Evolutionary conservation across 2,113 vertebrate genomes (phyloP), one percentile per base, ranked within the genome.

Genomic region (Carassius carassius): DNA sequence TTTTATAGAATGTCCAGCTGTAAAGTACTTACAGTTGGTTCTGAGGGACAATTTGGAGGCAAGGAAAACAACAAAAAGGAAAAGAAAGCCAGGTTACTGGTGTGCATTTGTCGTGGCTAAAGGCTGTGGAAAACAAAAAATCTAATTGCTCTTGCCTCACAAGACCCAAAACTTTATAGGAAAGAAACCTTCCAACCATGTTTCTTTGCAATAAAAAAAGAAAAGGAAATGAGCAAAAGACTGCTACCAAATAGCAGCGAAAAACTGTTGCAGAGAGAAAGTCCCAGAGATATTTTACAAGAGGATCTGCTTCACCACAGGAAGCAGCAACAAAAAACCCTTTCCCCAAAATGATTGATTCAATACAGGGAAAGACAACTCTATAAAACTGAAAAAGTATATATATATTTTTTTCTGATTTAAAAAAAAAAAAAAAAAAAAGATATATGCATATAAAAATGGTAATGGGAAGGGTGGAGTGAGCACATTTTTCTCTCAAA

Each of bases 1-100:
- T 95, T 93, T 93, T 94, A 93, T 93, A 94, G 94, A 95, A 95
- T 93, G 92, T 93, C 90, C 91, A 93, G 94, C 92, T 92, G 92
- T 94, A 94, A 94, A 94, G 89, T 92, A 92, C 87, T 94, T 95
- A 94, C 84, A 92, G 92, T 94, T 95, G 94, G 92, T 92, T 92
- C 92, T 93, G 92, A 92, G 90, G 92, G 83, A 78, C 80, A 81
- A 75, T 74, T 73, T 72, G 85, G 58, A 89, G 89, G 94, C 49
- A 85, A 86, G 86, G 73, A 86, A 78, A 37, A 62, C 63, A n/a
- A 56, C 65, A 21, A 67, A 60, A 72, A 82, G 88, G 32, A 60
- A 73, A 84, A 89, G 25, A 85, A 77, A 29, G 47, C 77, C 89
- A 87, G 81, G 62, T 87, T 86, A 88, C 84, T 86, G 83, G 74